Evolutionary conservation across 1,140 invertebrate species (phyloP), one percentile per base, ranked within the genome.

Genomic region (Meteorus sp.): DNA sequence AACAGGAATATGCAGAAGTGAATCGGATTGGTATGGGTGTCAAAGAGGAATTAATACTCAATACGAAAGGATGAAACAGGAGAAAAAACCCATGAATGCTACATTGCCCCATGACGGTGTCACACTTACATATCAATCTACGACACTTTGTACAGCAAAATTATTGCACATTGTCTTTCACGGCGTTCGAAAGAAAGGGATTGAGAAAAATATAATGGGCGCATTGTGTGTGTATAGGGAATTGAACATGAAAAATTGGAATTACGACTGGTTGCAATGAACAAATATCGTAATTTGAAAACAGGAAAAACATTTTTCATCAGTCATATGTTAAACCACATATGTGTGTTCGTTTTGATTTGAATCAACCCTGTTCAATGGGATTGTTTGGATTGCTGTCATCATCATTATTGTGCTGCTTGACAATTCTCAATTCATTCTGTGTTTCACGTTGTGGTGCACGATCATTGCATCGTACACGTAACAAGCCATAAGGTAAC

Each of bases 401-500:
- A 50, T 57, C 48, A 61, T 29, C 37, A 59, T 19, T 9, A 33
- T 68, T 47, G 33, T 64, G 64, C 27, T 65, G 65, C 51, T 72
- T 71, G 31, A 71, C 48, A 35, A 58, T 51, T 15, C 39, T 64
- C 17, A 66, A 62, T 4, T 62, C 61, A 23, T 57, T 58, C 37
- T 64, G 60, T 25, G 0, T 0, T 39, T 60, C n/a, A n/a, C n/a
- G n/a, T n/a, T 39, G 35, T 39, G 8, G 33, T 20, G 55, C 61
- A 59, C 62, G 51, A 47, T 62, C 62, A 44, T 61, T 65, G 59
- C 71, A 74, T 3, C 85, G 82, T 37, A 85, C 79, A 27, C 86
- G 82, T 29, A 89, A 75, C 15, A 90, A 77, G 8, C 88, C 80
- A 56, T 90, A 77, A 3, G 87, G 85, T 80, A 90, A 85, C 88